A percentile compares a stretch with the other conserved stretches of the same genome.
phyloP scores from a whole-genome alignment of 2,888 invertebrate species.

The Deilephila elpenor region DNA sequence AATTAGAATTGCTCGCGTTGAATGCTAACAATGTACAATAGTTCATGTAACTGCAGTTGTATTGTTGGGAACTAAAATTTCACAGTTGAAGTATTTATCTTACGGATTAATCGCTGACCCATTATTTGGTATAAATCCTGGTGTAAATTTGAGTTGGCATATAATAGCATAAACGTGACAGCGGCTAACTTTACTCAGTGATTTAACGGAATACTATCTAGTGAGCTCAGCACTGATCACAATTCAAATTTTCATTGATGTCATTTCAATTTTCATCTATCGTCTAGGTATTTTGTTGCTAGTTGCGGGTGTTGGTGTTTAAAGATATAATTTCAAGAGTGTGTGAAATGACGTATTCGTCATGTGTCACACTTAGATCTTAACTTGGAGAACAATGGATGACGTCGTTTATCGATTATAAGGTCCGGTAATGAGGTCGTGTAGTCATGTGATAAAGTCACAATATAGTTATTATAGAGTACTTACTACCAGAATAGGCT shows the following conservation, averaged over 20 bases:
- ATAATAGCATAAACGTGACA: too few relatives aligned
- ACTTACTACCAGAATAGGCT: too few relatives aligned
- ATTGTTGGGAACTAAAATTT: not conserved
- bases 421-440: too few relatives aligned
- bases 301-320: not conserved
- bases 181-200: too few relatives aligned
- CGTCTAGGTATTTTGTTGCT: not conserved
- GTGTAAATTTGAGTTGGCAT: too few relatives aligned
- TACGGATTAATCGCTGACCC: too few relatives aligned
- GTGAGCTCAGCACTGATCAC: too few relatives aligned
- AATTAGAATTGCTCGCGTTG: slow-evolving; percentile 2
- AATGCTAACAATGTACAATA: not conserved
- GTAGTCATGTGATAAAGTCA: too few relatives aligned
- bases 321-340: not conserved
- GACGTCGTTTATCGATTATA: not conserved
- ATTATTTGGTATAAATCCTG: too few relatives aligned
- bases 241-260: not conserved
- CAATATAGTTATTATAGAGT: too few relatives aligned
- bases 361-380: slow-evolving; percentile 4
- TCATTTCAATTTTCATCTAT: not conserved
- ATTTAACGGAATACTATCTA: too few relatives aligned
- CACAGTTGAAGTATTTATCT: too few relatives aligned
- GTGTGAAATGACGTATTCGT: not conserved
- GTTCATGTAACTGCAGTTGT: not conserved
- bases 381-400: not conserved